phyloP scores from a whole-genome alignment of 2,888 invertebrate species.

The Acanthacorydalis orientalis region DNA sequence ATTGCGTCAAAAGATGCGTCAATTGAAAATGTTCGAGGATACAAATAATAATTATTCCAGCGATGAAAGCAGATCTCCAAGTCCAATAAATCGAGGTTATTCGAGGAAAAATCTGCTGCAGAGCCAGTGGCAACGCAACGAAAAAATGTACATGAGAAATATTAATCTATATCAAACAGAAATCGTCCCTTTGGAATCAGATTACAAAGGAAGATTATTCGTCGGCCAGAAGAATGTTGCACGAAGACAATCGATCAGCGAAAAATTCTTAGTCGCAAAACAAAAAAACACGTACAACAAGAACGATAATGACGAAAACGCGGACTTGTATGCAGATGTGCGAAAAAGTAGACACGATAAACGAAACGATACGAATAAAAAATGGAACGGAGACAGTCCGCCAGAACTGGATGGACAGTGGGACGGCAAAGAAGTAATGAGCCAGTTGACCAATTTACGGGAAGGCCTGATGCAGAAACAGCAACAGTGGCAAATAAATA shows the following conservation, averaged over 20 bases:
- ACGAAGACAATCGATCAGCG: conserved; percentile 30
- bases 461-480: conserved; percentile 32
- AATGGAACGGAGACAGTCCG: conserved; percentile 9
- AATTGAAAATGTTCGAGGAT: conserved; percentile 29
- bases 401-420: conserved; percentile 7
- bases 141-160: conserved; percentile 26
- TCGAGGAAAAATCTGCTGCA: conserved; percentile 26
- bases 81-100: conserved; percentile 31
- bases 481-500: conserved; percentile 30
- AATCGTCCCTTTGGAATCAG: conserved; percentile 34
- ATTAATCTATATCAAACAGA: conserved; percentile 26
- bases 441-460: conserved; percentile 24
- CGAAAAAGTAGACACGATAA: conserved; percentile 8
- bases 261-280: conserved; percentile 36
- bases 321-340: neutral
- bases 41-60: conserved; percentile 37
- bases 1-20: conserved; percentile 43
- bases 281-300: conserved; percentile 11
- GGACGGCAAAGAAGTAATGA: conserved; percentile 16
- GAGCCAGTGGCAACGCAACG: conserved; percentile 29
- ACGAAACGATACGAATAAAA: conserved; percentile 8
- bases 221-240: conserved; percentile 22
- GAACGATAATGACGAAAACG: neutral
- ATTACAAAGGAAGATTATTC: conserved; percentile 32
- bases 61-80: conserved; percentile 42